Evolutionary conservation across 2,113 vertebrate species (phyloP).

Genomic region (Zosterops lateralis): DNA sequence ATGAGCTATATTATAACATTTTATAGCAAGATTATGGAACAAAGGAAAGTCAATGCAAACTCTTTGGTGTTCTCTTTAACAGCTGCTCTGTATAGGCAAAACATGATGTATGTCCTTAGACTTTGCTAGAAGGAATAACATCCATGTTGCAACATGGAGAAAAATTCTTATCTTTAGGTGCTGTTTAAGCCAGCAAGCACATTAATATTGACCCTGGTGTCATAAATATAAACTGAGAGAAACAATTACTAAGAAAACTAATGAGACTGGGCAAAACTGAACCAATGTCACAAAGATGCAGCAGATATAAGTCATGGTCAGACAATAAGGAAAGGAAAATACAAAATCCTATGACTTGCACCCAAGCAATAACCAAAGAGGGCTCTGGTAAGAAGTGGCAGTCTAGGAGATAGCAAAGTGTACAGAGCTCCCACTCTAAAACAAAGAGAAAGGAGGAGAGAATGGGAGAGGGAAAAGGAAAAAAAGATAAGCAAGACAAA

Average conservation of each 20-base stretch:
- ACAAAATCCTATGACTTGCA: not conserved
- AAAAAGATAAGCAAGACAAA: slow-evolving; percentile 8
- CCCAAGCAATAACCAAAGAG: not conserved
- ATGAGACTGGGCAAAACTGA: not conserved
- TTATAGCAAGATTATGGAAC: not conserved
- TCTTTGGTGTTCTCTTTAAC: not conserved
- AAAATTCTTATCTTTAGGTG: not conserved
- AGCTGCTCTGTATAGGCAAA: not conserved
- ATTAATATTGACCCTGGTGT: not conserved
- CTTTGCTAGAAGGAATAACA: not conserved
- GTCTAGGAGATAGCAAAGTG: not conserved
- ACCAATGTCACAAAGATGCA: not conserved
- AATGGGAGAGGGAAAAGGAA: not conserved
- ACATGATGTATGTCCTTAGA: not conserved
- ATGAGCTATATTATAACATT: not conserved
- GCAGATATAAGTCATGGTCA: not conserved
- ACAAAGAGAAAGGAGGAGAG: slow-evolving; percentile 4
- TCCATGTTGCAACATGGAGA: not conserved
- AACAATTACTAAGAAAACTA: not conserved
- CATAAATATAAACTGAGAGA: not conserved
- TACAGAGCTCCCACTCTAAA: not conserved
- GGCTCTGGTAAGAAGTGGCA: not conserved
- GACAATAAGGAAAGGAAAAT: not conserved
- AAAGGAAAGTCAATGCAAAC: not conserved
- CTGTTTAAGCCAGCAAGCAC: not conserved